Base-by-base conservation (phyloP, 2,888 invertebrate species). In the Megalurothrips usitatus region DNA sequence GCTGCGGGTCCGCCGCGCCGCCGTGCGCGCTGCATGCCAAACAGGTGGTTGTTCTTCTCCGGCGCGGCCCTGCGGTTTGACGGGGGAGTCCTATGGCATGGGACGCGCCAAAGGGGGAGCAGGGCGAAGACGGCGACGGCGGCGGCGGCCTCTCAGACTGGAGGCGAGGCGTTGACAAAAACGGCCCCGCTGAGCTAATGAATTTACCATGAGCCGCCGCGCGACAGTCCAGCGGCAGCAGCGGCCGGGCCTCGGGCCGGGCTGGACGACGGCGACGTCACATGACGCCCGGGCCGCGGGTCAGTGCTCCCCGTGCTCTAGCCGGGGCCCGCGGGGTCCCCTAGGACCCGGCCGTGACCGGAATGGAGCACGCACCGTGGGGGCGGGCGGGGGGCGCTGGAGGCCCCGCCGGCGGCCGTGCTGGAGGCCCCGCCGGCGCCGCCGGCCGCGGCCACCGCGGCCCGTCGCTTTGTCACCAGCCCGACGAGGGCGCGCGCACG, bases 41-140 rank as follows among this genome's bases (percentile, higher is more conserved):
- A 68, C 68, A 68, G 68, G 68, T 68, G 68, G 68, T 68, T 68
- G 34, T 43, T 43, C 34, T 58, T 58, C 58, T n/a, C 6, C 68
- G 0, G 68, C n/a, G 68, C 23, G 23, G n/a, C 11, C 9, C 23
- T 1, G 52, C 52, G 52, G 52, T 19, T 19, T 2, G 14, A 12
- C 19, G 52, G 52, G 52, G 12, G 52, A n/a, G n/a, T n/a, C n/a
- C n/a, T n/a, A n/a, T 52, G 52, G 52, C 19, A 1, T 12, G 10
- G 12, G 52, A 1, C 52, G 52, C 52, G 19, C 52, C 12, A 19
- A 17, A 1, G 52, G 52, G 14, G 34, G 34, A 43, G 34, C 3
- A 43, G 34, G 34, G 6, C 3, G 34, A 43, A 12, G 49, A 12
- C 49, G 49, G 49, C 12, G 49, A 11, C 9, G 10, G 49, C 49